Percentiles rank a stretch among this genome's conserved stretches.
These are phyloP conservation scores for Plumapathes pennacea DNA, from an alignment of 92 coral and sea anemone species.

Conservation along the genomic window DNA sequence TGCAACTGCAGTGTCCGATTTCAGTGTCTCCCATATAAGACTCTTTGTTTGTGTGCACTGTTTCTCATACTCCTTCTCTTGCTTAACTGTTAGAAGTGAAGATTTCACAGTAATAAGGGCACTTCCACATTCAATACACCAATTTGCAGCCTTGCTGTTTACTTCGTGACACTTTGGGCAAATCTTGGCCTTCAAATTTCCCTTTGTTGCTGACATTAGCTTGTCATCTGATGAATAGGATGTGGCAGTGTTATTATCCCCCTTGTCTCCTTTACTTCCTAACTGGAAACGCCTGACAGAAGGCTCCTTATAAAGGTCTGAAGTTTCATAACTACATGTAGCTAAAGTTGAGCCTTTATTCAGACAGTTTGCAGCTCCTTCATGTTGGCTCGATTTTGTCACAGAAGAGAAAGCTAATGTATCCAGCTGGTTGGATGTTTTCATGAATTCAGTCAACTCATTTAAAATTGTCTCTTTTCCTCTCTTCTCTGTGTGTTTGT, in stretches of 20 bases:
- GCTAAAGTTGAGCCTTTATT: background rate
- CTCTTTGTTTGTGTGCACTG: conserved; percentile 48
- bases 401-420: too few relatives aligned
- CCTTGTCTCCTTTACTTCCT: background rate
- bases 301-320: background rate
- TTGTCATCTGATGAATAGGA: background rate
- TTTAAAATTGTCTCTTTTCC: conserved; percentile 70
- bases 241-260: background rate
- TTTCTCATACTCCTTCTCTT: conserved; percentile 49
- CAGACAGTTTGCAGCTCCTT: background rate
- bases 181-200: conserved; percentile 29
- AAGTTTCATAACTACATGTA: background rate
- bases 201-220: background rate
- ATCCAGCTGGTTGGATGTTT: background rate
- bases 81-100: conserved; percentile 34
- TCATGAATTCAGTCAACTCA: conserved; percentile 61
- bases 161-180: conserved; percentile 74
- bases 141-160: conserved; percentile 73
- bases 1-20: conserved; percentile 17
- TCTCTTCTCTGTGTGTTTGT: conserved; percentile 32
- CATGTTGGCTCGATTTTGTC: background rate
- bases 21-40: conserved; percentile 50
- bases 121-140: conserved; percentile 94
- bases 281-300: background rate
- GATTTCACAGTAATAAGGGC: conserved; percentile 63